Conservation (phyloP, 2,888 invertebrate genomes). For the Thereva nobilitata region DNA sequence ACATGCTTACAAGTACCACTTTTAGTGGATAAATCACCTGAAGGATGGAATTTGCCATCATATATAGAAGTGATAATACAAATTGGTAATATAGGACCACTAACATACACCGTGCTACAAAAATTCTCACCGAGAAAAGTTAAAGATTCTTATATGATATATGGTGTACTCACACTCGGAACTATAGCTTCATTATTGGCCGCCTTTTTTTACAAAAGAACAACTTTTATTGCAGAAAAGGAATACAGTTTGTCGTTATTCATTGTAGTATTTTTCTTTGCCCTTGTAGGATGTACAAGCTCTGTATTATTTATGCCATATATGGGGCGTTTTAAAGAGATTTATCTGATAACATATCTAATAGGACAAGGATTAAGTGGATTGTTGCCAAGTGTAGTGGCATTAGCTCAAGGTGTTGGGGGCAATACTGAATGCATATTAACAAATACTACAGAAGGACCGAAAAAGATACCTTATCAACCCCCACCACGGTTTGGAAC, state of each 20-base stretch:
- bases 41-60: slow-evolving; percentile 84
- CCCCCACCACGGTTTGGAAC: slow-evolving; percentile 67
- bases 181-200: slow-evolving; percentile 63
- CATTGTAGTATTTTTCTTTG: slow-evolving; percentile 67
- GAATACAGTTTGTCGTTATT: slow-evolving; percentile 66
- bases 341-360: slow-evolving; percentile 79
- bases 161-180: slow-evolving; percentile 62
- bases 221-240: slow-evolving; percentile 60
- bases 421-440: slow-evolving; percentile 63
- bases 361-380: slow-evolving; percentile 83
- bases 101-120: slow-evolving; percentile 66
- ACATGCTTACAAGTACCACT: slow-evolving; percentile 88
- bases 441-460: slow-evolving; percentile 50
- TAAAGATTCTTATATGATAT: slow-evolving; percentile 63
- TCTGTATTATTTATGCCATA: slow-evolving; percentile 86
- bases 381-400: slow-evolving; percentile 76
- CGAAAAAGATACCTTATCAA: slow-evolving; percentile 53
- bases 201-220: slow-evolving; percentile 65
- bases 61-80: slow-evolving; percentile 82
- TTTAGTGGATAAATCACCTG: slow-evolving; percentile 78
- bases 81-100: slow-evolving; percentile 80
- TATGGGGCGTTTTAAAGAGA: slow-evolving; percentile 72
- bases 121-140: slow-evolving; percentile 58
- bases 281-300: slow-evolving; percentile 72
- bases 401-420: slow-evolving; percentile 78